Evolutionary conservation across 2,888 invertebrate species (phyloP), one percentile per base, ranked within the genome.

Genomic region (Tetropium fuscum): DNA sequence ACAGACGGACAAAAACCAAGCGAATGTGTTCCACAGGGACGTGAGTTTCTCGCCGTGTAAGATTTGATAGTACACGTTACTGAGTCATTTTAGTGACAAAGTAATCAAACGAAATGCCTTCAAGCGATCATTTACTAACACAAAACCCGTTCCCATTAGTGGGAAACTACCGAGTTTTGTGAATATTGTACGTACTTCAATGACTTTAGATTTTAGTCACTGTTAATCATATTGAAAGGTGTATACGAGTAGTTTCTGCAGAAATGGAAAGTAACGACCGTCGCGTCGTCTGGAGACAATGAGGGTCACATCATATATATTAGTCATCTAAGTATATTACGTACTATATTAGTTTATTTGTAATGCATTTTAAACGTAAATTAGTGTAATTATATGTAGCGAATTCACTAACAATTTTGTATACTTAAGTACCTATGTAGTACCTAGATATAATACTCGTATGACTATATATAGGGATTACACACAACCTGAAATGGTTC

Each of bases 11-110:
- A 45, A 18, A 22, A 15, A 32, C 25, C 30, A 32, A 34, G 15
- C 25, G 36, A 43, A 43, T 30, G 40, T 20, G 25, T 30, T 30
- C 19, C 16, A 15, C 44, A 47, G 22, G 36, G 30, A 47, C 34
- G 49, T 43, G 19, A 22, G 32, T 49, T 43, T 43, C 43, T 43
- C 41, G 10, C 34, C n/a, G n/a, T n/a, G n/a, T n/a, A n/a, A 8
- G 40, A 15, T 25, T 16, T 20, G n/a, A 22, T 38, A 27, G 41
- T 25, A 15, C 43, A 49, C 44, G 16, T 48, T 15, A 40, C 43
- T 57, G 34, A 57, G 32, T 57, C 48, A 36, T 49, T 57, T n/a
- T 41, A 57, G 36, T 43, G 49, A 38, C 38, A 44, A 36, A 44
- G 22, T 44, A 44, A 44, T 53, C 36, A 44, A 16, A 3, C 4